Evolutionary conservation across 2,888 invertebrate species (phyloP).

Genomic region (Thysanoteuthis rhombus): DNA sequence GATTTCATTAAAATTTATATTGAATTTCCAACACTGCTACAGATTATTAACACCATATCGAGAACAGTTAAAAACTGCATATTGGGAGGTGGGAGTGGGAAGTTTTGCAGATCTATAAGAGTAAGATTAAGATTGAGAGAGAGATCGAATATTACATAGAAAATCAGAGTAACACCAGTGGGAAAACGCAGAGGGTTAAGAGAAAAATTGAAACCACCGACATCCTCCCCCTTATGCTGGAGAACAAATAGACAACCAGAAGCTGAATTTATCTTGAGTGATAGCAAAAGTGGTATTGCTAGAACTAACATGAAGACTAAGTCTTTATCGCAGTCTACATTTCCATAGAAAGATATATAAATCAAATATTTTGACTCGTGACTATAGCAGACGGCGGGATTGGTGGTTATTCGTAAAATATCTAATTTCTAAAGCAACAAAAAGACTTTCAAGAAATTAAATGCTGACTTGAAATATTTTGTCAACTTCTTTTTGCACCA

Average conservation of each 20-base stretch:
- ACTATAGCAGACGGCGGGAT: not conserved
- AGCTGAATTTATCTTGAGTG: not conserved
- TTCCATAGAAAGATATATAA: not conserved
- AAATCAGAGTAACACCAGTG: not conserved
- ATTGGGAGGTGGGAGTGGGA: not conserved
- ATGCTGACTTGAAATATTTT: not conserved
- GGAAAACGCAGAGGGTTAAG: not conserved
- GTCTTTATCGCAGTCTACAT: not conserved
- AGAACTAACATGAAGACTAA: not conserved
- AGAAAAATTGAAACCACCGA: not conserved
- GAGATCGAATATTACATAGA: too few species aligned
- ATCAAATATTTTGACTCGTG: not conserved
- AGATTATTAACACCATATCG: not conserved
- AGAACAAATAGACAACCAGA: not conserved
- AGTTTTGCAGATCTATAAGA: not conserved
- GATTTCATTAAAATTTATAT: not conserved
- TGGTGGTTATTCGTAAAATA: not conserved
- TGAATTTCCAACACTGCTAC: not conserved
- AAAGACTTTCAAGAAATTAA: not conserved
- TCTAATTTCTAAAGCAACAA: not conserved
- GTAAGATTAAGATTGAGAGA: too few species aligned
- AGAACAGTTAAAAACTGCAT: not conserved
- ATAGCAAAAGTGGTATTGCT: not conserved
- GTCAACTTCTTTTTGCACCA: slow-evolving; percentile 12
- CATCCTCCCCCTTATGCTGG: not conserved